Base-by-base conservation (phyloP, 2,888 invertebrate species). In the Chloroclystis v-ata region DNA sequence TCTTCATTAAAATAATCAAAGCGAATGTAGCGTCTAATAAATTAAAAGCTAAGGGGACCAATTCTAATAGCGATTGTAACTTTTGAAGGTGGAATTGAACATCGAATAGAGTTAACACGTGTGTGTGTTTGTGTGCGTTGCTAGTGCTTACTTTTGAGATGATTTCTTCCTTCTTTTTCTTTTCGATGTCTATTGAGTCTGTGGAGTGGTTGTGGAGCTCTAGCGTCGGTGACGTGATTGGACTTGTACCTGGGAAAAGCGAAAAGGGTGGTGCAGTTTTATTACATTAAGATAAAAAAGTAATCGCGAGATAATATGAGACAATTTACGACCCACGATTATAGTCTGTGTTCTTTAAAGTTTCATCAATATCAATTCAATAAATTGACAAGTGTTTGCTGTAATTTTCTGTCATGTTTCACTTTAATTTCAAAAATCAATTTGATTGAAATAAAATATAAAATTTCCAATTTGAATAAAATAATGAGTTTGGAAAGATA, bases 191-290 rank as follows among this genome's bases (percentile, higher is more conserved):
- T 73, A 91, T 91, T 56, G 93, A 93, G 85, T 95, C 94, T 82
- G 93, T 93, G 75, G 93, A 93, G 89, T 94, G 94, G 78, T 94
- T 94, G 86, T 91, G 92, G 66, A 90, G 86, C 50, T 90, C 90
- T 84, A 83, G 69, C 66, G 83, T 72, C 44, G 94, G 93, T 53
- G 94, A 94, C 66, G 93, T 91, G 63, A 94, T 90, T 54, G 95
- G 95, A 81, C 95, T 94, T 68, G 93, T 92, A 61, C 93, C 86
- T 87, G 71, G 0, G 30, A 32, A 43, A 43, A 47, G 24, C 7
- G 20, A 33, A 16, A 37, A n/a, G 6, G 10, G 10, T n/a, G 32
- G 28, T 41, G 43, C 38, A 42, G 38, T 16, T 16, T 28, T 32
- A 4, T 5, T 32, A 20, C 2, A 20, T 20, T 4, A 2, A 20